Base-by-base conservation (phyloP, 1,140 invertebrate genomes). In the Diploscapter pachys region DNA sequence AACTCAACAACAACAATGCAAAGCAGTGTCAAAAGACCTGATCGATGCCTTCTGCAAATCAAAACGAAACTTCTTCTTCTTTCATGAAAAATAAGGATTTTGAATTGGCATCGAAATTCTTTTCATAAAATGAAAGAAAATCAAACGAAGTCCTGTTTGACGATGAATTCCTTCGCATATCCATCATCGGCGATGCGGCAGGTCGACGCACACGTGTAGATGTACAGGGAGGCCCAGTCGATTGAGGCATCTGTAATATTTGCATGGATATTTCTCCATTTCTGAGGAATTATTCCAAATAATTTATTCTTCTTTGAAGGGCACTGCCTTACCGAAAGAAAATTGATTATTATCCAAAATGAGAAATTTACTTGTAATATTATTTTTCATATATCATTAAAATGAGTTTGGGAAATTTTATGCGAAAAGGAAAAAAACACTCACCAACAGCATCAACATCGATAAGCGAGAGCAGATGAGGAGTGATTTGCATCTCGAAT, bases 401-500 rank as follows among this genome's bases (percentile, higher is more conserved):
- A 31, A 31, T 31, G 31, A 31, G 31, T 31, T 31, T 0, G 31
- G 9, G 31, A 4, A 56, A 4, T 55, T 53, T 48, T 3, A 8
- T 5, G 49, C 3, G 13, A 63, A 67, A 8, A 49, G 13, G 2
- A 3, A n/a, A 9, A 9, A 53, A 50, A 9, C 13, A 50, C 13
- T 90, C 89, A n/a, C 90, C 86, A 64, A 90, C 85, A 74, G 89
- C 87, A 71, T 92, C 90, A 67, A 92, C 89, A 72, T 90, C 88
- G 57, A 87, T 78, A 1, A 93, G 86, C 78, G 90, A 89, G 49
- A 98, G 85, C 63, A 96, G 86, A 86, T 96, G 93, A 2, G 95
- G 95, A 91, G 96, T 93, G 72, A 93, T 91, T 88, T 95, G 93
- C 89, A 95, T 95, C 88, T 98, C 95, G 89, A 95, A 97, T 79